These are phyloP conservation scores for Chromis chromis DNA, from an alignment of 2,797 vertebrate genomes.

Conservation along the genomic window DNA sequence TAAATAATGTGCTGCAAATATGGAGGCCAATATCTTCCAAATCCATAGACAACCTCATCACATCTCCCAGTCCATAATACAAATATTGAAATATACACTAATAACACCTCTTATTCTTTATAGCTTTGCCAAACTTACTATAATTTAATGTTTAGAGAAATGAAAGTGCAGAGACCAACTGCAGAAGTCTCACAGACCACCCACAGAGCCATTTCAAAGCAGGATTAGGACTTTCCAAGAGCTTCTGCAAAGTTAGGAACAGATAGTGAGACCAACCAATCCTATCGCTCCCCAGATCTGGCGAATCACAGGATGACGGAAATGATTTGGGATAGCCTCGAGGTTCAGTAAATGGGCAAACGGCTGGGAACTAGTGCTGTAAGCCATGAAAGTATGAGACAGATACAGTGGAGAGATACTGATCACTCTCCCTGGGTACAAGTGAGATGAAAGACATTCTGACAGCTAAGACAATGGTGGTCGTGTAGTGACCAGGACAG, in stretches of 20 bases:
- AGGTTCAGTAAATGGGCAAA: constrained; percentile 53
- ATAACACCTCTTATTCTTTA: constrained; percentile 15
- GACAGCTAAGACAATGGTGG: constrained; percentile 50
- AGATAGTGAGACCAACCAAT: constrained; percentile 58
- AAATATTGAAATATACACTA: constrained; percentile 17
- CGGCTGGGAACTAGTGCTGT: constrained; percentile 65
- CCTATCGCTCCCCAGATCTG: constrained; percentile 52
- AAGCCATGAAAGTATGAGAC: constrained; percentile 56
- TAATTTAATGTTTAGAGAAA: constrained; percentile 8
- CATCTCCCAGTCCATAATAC: background rate
- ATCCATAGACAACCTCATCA: constrained; percentile 30
- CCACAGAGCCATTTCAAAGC: constrained; percentile 46
- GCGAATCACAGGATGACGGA: constrained; percentile 58
- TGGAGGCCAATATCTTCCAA: constrained; percentile 1
- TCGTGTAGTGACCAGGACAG: constrained; percentile 56
- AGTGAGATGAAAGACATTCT: constrained; percentile 71
- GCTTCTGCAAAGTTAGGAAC: constrained; percentile 38
- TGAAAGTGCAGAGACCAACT: background rate
- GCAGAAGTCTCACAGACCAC: constrained; percentile 59
- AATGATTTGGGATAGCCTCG: constrained; percentile 56
- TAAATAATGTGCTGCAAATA: constrained; percentile 18
- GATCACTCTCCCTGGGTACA: constrained; percentile 54
- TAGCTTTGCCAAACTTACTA: constrained; percentile 3
- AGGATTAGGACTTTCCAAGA: constrained; percentile 48
- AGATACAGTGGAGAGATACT: constrained; percentile 66